phyloP scores from a whole-genome alignment of 2,797 vertebrate genomes.

The Pampus argenteus region DNA sequence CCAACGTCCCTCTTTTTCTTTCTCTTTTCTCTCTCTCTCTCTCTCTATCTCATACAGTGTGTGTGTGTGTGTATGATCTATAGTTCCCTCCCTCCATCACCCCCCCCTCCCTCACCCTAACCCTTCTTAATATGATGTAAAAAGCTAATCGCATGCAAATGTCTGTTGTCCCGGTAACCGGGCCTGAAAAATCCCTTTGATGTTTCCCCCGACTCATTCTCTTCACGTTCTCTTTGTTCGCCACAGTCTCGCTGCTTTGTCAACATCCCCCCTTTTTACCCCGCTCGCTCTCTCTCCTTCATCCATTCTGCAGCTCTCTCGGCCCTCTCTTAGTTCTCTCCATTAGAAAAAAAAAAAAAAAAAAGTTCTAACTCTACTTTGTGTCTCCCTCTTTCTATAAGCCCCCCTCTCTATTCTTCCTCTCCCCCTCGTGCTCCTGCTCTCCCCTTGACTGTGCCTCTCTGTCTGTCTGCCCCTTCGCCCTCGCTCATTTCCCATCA shows the following conservation, averaged over 20 bases:
- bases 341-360: slow-evolving; percentile 46
- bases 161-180: slow-evolving; percentile 91
- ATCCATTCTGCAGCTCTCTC: slow-evolving; percentile 76
- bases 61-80: slow-evolving; percentile 78
- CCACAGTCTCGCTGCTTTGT: slow-evolving; percentile 87
- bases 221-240: slow-evolving; percentile 90
- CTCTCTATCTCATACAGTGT: slow-evolving; percentile 70
- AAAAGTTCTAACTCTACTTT: slow-evolving; percentile 81
- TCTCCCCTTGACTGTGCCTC: slow-evolving; percentile 84
- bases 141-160: slow-evolving; percentile 92
- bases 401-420: slow-evolving; percentile 72
- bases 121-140: slow-evolving; percentile 90
- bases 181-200: slow-evolving; percentile 91
- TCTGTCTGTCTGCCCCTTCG: slow-evolving; percentile 83
- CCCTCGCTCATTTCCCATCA: slow-evolving; percentile 86
- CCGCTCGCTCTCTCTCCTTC: slow-evolving; percentile 70
- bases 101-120: slow-evolving; percentile 74
- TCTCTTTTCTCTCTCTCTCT: slow-evolving; percentile 12
- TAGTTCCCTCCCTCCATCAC: slow-evolving; percentile 63
- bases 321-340: slow-evolving; percentile 70
- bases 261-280: slow-evolving; percentile 83
- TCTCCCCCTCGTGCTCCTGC: slow-evolving; percentile 64
- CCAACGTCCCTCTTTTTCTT: slow-evolving; percentile 69
- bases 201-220: slow-evolving; percentile 90
- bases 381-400: slow-evolving; percentile 78